These are phyloP conservation scores for Drosophila nigrodunni DNA, from an alignment of 1,140 invertebrate genomes.

Conservation along the genomic window DNA sequence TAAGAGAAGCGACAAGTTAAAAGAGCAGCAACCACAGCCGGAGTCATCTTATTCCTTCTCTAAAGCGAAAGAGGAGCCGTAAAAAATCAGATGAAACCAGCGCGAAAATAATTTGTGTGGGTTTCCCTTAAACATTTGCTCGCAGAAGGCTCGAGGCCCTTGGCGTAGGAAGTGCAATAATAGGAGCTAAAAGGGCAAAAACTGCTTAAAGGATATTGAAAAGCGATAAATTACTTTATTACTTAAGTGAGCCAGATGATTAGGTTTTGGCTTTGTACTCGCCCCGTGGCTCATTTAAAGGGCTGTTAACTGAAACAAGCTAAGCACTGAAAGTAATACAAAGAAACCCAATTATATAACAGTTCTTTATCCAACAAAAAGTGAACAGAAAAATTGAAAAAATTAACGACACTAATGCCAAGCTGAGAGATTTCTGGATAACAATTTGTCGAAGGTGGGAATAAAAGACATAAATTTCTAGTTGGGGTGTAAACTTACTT, in stretches of 20 bases:
- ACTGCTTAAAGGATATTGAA: conserved; percentile 79
- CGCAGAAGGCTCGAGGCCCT: conserved; percentile 10
- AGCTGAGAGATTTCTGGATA: not conserved
- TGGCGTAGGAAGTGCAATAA: conserved; percentile 46
- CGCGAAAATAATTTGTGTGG: conserved; percentile 78
- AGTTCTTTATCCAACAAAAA: not conserved
- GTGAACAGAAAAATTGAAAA: not conserved
- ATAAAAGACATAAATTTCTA: too few relatives aligned
- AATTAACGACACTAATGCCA: not conserved
- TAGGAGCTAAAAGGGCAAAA: conserved; percentile 48
- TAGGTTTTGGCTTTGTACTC: conserved; percentile 52
- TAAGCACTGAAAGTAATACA: conserved; percentile 6
- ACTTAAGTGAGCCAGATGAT: conserved; percentile 77
- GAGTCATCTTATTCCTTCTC: conserved; percentile 18
- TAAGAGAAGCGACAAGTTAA: conserved; percentile 67
- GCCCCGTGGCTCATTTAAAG: conserved; percentile 59
- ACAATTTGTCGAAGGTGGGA: not conserved
- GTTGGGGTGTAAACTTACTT: too few relatives aligned
- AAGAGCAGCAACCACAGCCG: conserved; percentile 37
- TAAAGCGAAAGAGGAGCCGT: conserved; percentile 30
- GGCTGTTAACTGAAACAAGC: not conserved
- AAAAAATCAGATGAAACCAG: conserved; percentile 60
- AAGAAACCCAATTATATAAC: conserved; percentile 1
- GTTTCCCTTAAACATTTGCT: conserved; percentile 43
- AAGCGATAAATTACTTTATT: conserved; percentile 80